Conservation (phyloP, 2,888 invertebrate species). For the Epinotia nisella region DNA sequence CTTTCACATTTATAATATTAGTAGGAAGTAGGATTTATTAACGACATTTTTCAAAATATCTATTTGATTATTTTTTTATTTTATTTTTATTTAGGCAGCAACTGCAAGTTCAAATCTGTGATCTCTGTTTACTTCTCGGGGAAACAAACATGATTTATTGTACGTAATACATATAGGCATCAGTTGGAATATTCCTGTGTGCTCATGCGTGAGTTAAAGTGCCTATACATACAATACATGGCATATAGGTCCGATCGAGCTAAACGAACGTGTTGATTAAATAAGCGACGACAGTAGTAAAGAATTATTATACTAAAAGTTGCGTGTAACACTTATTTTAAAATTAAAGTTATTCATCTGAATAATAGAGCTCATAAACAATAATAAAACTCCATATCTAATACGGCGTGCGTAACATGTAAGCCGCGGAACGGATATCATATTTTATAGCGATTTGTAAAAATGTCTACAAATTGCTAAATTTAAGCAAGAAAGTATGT, state of each 20-base stretch:
- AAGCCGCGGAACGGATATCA: conserved; percentile 37
- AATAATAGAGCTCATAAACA: conserved; percentile 47
- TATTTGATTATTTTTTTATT: too few species aligned
- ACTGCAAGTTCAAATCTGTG: too few species aligned
- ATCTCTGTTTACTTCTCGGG: too few species aligned
- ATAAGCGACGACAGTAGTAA: conserved; percentile 31
- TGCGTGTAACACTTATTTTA: conserved; percentile 24
- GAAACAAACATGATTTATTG: too few species aligned
- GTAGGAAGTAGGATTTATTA: too few species aligned
- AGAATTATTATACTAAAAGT: conserved; percentile 32
- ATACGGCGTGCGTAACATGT: conserved; percentile 32
- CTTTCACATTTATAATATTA: too few species aligned
- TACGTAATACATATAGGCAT: too few species aligned
- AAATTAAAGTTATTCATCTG: conserved; percentile 42
- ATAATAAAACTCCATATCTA: conserved; percentile 49
- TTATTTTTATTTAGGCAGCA: neutral
- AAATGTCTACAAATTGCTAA: conserved; percentile 50
- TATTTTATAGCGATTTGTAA: conserved; percentile 47
- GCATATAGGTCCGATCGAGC: too few species aligned
- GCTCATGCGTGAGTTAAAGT: too few species aligned
- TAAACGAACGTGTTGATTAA: conserved; percentile 12
- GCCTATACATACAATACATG: too few species aligned
- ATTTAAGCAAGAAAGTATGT: conserved; percentile 48
- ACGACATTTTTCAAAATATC: too few species aligned
- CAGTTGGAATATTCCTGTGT: too few species aligned